Percentiles rank a stretch among this genome's conserved stretches.
Evolutionary conservation across 1,140 invertebrate genomes (phyloP).

Genomic region (Cyclargus thomasi): DNA sequence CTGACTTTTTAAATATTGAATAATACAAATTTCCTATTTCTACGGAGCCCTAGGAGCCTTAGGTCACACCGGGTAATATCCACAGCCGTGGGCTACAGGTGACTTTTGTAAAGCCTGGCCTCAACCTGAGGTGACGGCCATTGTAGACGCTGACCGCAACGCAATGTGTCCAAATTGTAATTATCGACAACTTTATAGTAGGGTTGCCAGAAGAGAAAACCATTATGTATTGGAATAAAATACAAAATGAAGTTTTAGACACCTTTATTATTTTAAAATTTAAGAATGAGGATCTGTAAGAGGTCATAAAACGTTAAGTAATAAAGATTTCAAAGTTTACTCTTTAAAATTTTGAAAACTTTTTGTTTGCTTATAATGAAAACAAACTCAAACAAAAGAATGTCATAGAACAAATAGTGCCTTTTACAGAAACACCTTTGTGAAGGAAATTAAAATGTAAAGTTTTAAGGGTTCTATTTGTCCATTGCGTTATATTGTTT

Average conservation of each 20-base stretch:
- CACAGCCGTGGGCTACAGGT: neutral
- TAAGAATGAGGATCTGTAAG: no score
- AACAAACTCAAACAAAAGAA: slow-evolving; percentile 9
- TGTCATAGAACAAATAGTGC: neutral
- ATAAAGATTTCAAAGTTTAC: neutral
- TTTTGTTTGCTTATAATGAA: neutral
- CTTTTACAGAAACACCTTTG: no score
- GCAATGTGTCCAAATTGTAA: slow-evolving; percentile 32
- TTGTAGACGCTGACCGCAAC: slow-evolving; percentile 12
- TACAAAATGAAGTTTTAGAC: neutral
- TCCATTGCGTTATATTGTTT: neutral
- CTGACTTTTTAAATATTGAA: no score
- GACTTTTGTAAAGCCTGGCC: slow-evolving; percentile 15
- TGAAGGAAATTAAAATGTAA: no score
- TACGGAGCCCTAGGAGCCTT: neutral
- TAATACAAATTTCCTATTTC: neutral
- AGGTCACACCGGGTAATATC: neutral
- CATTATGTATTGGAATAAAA: neutral
- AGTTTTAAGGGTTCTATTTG: no score
- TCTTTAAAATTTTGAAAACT: neutral
- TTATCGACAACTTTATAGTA: neutral
- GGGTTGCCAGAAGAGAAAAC: neutral
- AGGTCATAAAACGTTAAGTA: neutral
- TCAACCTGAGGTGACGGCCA: slow-evolving; percentile 10
- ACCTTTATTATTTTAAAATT: neutral